These are phyloP conservation scores for Aegithalos caudatus DNA, from an alignment of 2,113 vertebrate genomes.

Conservation along the genomic window DNA sequence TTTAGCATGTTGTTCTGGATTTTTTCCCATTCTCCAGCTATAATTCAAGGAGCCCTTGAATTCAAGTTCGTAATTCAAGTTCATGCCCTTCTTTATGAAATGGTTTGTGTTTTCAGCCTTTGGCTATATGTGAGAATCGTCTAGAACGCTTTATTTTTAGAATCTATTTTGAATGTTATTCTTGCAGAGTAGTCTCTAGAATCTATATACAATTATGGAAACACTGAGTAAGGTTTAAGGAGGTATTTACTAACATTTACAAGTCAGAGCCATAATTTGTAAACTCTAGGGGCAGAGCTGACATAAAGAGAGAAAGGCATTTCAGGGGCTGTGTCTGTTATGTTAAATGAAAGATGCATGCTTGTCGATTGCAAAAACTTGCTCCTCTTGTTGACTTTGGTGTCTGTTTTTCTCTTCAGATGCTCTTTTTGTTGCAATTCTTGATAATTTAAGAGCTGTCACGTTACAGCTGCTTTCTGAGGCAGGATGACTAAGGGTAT, in stretches of 20 bases:
- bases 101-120: not conserved
- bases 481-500: not conserved
- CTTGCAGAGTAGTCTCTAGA: not conserved
- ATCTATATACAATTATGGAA: not conserved
- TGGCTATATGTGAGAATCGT: not conserved
- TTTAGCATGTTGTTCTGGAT: not conserved
- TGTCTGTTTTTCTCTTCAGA: not conserved
- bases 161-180: not conserved
- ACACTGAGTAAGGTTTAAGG: not conserved
- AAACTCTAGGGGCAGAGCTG: not conserved
- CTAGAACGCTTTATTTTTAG: slow-evolving; percentile 20
- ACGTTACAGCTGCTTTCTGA: not conserved
- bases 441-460: not conserved
- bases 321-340: not conserved
- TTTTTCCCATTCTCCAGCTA: not conserved
- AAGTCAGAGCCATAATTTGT: not conserved
- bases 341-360: not conserved
- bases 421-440: not conserved
- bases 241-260: slow-evolving; percentile 10
- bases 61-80: not conserved
- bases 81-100: not conserved
- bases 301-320: not conserved
- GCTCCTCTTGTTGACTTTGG: not conserved
- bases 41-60: not conserved
- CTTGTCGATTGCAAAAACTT: not conserved